Evolutionary conservation across 2,113 vertebrate species (phyloP).

Genomic region (Pomatorhinus ruficollis): DNA sequence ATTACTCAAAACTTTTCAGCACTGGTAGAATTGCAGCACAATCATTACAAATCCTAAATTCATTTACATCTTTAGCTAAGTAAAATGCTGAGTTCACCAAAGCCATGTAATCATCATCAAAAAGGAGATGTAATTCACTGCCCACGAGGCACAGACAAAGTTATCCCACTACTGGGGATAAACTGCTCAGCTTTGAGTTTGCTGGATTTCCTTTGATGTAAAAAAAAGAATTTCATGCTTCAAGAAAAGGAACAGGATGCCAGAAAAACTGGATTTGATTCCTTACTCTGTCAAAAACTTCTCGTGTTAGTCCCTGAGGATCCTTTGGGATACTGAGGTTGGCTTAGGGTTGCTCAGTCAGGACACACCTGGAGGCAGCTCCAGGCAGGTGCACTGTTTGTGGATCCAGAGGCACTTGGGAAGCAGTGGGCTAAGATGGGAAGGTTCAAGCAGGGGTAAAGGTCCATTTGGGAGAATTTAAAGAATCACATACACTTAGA

Average conservation of each 20-base stretch:
- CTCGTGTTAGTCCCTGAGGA: accelerated
- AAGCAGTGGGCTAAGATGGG: not conserved
- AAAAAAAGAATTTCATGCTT: constrained; percentile 5
- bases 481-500: not conserved
- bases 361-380: not conserved
- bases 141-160: not conserved
- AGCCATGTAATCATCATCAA: constrained; percentile 5
- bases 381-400: not conserved
- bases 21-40: not conserved
- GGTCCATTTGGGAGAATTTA: not conserved
- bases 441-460: not conserved
- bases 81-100: constrained; percentile 16
- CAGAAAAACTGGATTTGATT: constrained; percentile 3
- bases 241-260: constrained; percentile 10
- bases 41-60: not conserved
- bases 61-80: not conserved
- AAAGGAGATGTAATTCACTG: constrained; percentile 14
- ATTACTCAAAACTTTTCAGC: not conserved
- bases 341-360: not conserved
- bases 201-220: constrained; percentile 18
- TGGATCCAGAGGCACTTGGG: not conserved
- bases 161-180: not conserved
- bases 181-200: not conserved
- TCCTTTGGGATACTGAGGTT: not conserved
- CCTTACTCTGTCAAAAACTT: not conserved